Percentiles rank a stretch among this genome's conserved stretches.
These are phyloP conservation scores for Monodelphis domestica DNA, from an alignment of 2,797 vertebrate species.

Conservation along the genomic window DNA sequence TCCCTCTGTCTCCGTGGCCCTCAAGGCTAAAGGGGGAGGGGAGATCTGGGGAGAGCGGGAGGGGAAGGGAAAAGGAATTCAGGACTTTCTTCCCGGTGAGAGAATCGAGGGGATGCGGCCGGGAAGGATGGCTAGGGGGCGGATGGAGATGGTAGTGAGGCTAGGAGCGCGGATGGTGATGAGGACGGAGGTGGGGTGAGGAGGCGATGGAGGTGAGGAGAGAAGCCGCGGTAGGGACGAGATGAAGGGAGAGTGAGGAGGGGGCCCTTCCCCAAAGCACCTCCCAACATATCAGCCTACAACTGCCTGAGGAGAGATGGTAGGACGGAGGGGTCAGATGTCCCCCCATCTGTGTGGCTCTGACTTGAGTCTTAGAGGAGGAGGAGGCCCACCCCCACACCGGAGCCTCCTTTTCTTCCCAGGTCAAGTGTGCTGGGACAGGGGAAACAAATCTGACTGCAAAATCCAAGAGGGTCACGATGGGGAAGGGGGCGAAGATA, in stretches of 20 bases:
- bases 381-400: too few species aligned
- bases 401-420: neutral
- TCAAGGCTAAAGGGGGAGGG: neutral
- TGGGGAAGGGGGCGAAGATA: too few species aligned
- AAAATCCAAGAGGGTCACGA: neutral
- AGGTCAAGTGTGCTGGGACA: neutral
- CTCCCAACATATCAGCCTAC: neutral
- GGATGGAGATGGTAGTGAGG: too few species aligned
- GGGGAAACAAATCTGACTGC: neutral
- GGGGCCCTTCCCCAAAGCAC: neutral
- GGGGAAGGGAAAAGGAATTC: neutral
- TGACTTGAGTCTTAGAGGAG: neutral
- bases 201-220: too few species aligned
- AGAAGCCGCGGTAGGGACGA: neutral
- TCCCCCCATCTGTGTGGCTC: neutral
- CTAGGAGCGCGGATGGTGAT: neutral
- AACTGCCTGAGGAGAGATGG: neutral
- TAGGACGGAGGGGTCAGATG: neutral
- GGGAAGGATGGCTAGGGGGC: neutral
- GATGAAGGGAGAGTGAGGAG: neutral
- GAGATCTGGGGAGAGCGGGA: neutral
- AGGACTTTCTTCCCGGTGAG: neutral
- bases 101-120: neutral
- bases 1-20: neutral
- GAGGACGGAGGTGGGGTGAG: too few species aligned